Evolutionary conservation across 2,888 invertebrate species (phyloP).

Genomic region (Oxycera nigricornis): DNA sequence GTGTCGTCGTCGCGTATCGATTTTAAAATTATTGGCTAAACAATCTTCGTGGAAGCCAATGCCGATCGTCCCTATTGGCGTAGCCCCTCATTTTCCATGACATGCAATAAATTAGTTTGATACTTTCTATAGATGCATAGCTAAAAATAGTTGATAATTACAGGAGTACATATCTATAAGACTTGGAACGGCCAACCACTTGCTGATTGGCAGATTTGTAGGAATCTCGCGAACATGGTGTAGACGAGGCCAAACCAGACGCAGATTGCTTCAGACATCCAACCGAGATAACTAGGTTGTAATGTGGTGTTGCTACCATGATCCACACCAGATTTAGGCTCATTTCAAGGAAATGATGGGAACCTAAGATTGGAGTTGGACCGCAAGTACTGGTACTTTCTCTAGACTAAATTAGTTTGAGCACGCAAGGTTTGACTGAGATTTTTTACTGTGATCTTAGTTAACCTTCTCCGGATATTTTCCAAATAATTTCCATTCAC

Average conservation of each 20-base stretch:
- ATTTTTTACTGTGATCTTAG: too few species aligned
- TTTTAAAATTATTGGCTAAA: neutral
- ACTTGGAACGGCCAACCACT: neutral
- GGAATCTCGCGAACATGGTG: neutral
- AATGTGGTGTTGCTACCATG: neutral
- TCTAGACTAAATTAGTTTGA: too few species aligned
- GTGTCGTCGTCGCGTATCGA: neutral
- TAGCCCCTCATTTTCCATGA: neutral
- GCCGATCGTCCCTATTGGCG: neutral
- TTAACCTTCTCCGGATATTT: too few species aligned
- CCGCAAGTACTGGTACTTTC: too few species aligned
- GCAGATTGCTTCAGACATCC: neutral
- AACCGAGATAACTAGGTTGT: neutral
- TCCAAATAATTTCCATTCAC: too few species aligned
- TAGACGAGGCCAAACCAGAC: neutral
- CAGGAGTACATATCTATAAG: neutral
- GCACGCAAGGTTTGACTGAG: too few species aligned
- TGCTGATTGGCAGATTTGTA: slow-evolving; percentile 4
- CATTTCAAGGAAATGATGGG: too few species aligned
- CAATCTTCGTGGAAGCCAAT: neutral
- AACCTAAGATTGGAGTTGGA: too few species aligned
- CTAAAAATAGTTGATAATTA: slow-evolving; percentile 1
- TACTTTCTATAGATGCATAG: neutral
- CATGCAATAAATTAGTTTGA: neutral
- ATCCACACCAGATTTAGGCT: too few species aligned